Conservation (phyloP, 2,888 invertebrate species). For the Synergus itoensis region DNA sequence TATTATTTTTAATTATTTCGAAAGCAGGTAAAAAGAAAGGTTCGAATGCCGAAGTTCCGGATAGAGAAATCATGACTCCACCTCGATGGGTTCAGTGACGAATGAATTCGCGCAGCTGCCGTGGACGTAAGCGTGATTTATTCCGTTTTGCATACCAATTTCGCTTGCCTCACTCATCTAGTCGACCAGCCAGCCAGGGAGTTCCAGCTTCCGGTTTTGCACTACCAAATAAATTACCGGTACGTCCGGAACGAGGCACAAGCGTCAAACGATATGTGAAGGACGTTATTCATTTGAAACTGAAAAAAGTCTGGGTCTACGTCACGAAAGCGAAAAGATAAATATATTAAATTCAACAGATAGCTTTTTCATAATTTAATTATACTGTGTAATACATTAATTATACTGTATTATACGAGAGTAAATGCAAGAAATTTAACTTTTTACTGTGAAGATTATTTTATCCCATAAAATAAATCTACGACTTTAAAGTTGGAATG, state of each 20-base stretch:
- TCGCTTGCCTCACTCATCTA: conserved; percentile 57
- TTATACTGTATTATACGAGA: too few relatives aligned
- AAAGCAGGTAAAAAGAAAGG: background rate
- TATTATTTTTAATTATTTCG: too few relatives aligned
- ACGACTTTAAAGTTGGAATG: too few relatives aligned
- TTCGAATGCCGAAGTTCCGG: conserved; percentile 25
- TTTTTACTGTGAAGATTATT: too few relatives aligned
- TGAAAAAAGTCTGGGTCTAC: background rate
- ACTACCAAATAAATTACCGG: conserved; percentile 62
- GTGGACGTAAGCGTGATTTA: conserved; percentile 72
- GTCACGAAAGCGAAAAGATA: background rate
- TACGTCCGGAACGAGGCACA: conserved; percentile 18
- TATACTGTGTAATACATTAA: too few relatives aligned
- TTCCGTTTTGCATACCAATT: conserved; percentile 70
- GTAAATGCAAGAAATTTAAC: too few relatives aligned
- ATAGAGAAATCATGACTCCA: conserved; percentile 32
- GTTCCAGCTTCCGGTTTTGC: conserved; percentile 59
- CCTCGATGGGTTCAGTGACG: conserved; percentile 57
- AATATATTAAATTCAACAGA: background rate
- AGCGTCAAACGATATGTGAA: conserved; percentile 15
- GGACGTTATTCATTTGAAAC: conserved; percentile 9
- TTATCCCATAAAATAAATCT: too few relatives aligned
- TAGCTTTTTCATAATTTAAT: background rate
- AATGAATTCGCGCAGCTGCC: conserved; percentile 71
- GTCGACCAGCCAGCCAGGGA: conserved; percentile 48